Conservation (phyloP, 1,140 invertebrate species). For the Lycorma delicatula region DNA sequence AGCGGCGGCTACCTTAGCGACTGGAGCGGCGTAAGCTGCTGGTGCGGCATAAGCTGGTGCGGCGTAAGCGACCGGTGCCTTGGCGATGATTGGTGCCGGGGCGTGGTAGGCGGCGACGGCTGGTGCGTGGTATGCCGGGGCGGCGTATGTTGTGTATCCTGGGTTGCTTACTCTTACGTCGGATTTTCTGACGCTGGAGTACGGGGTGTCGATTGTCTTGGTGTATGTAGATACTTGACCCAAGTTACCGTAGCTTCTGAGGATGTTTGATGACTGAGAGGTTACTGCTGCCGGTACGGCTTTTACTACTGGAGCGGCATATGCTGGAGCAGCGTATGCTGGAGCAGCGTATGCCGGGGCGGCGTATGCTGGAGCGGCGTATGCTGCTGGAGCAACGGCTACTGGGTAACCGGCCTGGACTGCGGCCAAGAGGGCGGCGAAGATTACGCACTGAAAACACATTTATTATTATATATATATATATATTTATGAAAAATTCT, state of each 20-base stretch:
- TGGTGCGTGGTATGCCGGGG: conserved; percentile 18
- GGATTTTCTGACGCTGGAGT: conserved; percentile 35
- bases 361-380: conserved; percentile 19
- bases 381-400: conserved; percentile 18
- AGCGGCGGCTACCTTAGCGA: conserved; percentile 19
- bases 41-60: conserved; percentile 18
- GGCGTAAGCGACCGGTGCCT: conserved; percentile 14
- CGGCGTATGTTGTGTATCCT: conserved; percentile 26
- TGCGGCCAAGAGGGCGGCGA: conserved; percentile 22
- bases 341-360: conserved; percentile 22
- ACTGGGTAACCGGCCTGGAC: conserved; percentile 23
- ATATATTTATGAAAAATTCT: no score
- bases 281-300: conserved; percentile 28
- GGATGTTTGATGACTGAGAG: conserved; percentile 32
- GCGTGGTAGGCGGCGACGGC: conserved; percentile 14
- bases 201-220: conserved; percentile 36
- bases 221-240: conserved; percentile 35
- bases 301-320: conserved; percentile 26
- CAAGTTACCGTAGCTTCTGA: conserved; percentile 33
- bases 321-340: conserved; percentile 29
- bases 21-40: conserved; percentile 23
- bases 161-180: conserved; percentile 38
- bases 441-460: conserved; percentile 21
- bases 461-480: no score
- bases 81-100: conserved; percentile 20